A percentile compares a stretch with the other conserved stretches of the same genome.
phyloP scores from a whole-genome alignment of 2,888 invertebrate species.

The Boloria euphrosyne region DNA sequence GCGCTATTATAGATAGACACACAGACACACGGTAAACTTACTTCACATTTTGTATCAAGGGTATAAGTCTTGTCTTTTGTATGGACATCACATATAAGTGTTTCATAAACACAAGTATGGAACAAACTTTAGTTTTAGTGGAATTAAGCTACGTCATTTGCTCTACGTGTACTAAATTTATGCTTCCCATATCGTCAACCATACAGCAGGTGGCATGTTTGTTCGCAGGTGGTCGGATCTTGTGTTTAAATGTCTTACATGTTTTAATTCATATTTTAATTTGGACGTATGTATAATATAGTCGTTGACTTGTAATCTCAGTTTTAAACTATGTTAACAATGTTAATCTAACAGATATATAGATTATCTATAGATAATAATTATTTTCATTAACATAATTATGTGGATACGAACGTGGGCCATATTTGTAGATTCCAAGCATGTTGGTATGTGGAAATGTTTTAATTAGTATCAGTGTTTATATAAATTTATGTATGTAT shows the following conservation, averaged over 20 bases:
- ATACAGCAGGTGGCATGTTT: slow-evolving; percentile 22
- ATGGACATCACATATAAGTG: not conserved
- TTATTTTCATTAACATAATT: not conserved
- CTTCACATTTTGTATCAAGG: no score
- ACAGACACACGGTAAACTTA: no score
- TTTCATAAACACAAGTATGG: not conserved
- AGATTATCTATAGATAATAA: not conserved
- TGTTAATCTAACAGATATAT: not conserved
- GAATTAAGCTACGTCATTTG: not conserved
- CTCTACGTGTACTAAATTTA: slow-evolving; percentile 5
- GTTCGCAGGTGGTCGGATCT: slow-evolving; percentile 23
- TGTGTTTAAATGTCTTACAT: slow-evolving; percentile 11
- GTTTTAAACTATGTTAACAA: not conserved
- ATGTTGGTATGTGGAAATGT: not conserved
- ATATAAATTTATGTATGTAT: no score
- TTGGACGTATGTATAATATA: slow-evolving; percentile 8
- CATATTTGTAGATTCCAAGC: not conserved
- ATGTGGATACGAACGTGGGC: not conserved
- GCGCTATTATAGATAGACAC: no score
- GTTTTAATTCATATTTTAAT: not conserved
- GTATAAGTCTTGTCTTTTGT: no score
- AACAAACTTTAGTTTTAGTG: not conserved
- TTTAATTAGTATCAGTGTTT: no score
- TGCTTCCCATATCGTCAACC: not conserved
- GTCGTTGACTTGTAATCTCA: slow-evolving; percentile 4